Evolutionary conservation across 1,140 invertebrate species (phyloP).

Genomic region (Atta colombica): DNA sequence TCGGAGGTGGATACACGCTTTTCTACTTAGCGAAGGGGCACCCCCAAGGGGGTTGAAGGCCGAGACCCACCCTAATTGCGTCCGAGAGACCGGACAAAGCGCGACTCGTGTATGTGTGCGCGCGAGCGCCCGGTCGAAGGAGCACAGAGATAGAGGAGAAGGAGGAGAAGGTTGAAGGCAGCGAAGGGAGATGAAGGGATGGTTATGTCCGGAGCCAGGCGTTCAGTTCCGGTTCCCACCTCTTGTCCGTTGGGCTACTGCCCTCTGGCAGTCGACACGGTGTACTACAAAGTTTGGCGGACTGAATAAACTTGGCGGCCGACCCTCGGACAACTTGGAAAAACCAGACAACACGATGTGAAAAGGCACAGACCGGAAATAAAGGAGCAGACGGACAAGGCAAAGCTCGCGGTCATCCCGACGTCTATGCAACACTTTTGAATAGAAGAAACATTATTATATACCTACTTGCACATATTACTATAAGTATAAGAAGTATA

Average conservation of each 20-base stretch:
- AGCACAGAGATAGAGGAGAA: conserved; percentile 32
- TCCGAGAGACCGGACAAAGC: conserved; percentile 87
- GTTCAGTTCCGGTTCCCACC: conserved; percentile 83
- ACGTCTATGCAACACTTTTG: conserved; percentile 12
- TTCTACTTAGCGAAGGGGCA: conserved; percentile 86
- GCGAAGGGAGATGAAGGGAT: conserved; percentile 60
- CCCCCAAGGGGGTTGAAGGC: conserved; percentile 81
- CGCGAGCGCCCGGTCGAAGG: conserved; percentile 65
- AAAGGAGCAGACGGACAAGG: conserved; percentile 63
- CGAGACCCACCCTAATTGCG: conserved; percentile 86
- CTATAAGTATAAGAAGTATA: not conserved
- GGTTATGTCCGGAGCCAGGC: conserved; percentile 83
- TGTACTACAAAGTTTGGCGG: conserved; percentile 87
- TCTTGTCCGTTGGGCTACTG: conserved; percentile 83
- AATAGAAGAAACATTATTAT: not conserved
- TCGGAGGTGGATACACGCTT: conserved; percentile 86
- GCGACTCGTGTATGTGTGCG: conserved; percentile 83
- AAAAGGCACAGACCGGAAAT: conserved; percentile 76
- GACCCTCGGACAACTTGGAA: conserved; percentile 83
- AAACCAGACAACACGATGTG: conserved; percentile 79
- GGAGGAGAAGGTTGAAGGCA: conserved; percentile 12
- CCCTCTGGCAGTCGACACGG: conserved; percentile 86
- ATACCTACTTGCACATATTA: not conserved
- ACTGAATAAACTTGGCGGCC: conserved; percentile 86
- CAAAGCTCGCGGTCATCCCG: conserved; percentile 1